Conservation (phyloP, 2,797 vertebrate genomes). For the Chanos chanos region DNA sequence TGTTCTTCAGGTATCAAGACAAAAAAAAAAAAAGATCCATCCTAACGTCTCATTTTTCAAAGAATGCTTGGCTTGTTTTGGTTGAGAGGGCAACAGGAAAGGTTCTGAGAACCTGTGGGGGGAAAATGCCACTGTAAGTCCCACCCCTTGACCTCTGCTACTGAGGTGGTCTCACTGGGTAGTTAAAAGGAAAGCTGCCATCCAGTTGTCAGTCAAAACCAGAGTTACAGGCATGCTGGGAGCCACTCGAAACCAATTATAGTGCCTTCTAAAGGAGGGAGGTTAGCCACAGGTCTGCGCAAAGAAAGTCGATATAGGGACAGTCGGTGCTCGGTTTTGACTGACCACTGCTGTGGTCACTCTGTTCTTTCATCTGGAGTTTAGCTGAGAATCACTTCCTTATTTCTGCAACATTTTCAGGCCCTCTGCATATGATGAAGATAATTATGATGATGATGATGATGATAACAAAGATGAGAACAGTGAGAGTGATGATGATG, state of each 20-base stretch:
- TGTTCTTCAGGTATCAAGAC: slow-evolving; percentile 58
- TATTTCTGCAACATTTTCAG: too few relatives aligned
- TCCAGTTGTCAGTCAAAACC: slow-evolving; percentile 67
- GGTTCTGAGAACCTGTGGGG: slow-evolving; percentile 26
- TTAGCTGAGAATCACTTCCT: slow-evolving; percentile 37
- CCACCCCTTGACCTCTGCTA: slow-evolving; percentile 43
- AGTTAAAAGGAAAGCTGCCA: slow-evolving; percentile 40
- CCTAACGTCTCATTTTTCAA: slow-evolving; percentile 27
- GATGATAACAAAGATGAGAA: too few relatives aligned
- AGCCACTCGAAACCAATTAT: slow-evolving; percentile 64
- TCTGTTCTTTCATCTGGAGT: slow-evolving; percentile 28
- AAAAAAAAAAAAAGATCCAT: slow-evolving; percentile 40
- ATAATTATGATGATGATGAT: too few relatives aligned
- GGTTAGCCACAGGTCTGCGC: slow-evolving; percentile 61
- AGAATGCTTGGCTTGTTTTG: slow-evolving; percentile 24
- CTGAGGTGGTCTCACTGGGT: slow-evolving; percentile 42
- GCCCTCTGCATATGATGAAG: too few relatives aligned
- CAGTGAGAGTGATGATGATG: too few relatives aligned
- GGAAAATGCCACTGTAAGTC: slow-evolving; percentile 41
- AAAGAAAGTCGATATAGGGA: slow-evolving; percentile 60
- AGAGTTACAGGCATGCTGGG: slow-evolving; percentile 53
- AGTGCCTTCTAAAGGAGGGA: slow-evolving; percentile 77
- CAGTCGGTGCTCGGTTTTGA: slow-evolving; percentile 55
- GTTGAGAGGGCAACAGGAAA: slow-evolving; percentile 24
- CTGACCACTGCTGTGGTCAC: slow-evolving; percentile 53